Conservation (phyloP, 2,797 vertebrate genomes). For the Schizopygopsis pylzovi region DNA sequence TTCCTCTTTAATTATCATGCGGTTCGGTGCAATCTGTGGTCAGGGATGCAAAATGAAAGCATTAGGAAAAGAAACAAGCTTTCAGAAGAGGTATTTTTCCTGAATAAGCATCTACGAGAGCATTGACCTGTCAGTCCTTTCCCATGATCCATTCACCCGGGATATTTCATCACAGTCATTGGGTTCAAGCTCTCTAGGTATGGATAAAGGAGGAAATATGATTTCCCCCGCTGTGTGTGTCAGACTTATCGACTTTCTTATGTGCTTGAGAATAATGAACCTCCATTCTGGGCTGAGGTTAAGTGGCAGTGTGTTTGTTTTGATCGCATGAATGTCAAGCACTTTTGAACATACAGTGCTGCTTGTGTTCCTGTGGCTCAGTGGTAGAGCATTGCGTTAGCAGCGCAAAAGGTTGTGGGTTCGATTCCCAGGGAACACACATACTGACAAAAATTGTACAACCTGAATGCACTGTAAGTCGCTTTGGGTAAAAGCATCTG, state of each 20-base stretch:
- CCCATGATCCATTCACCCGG: not conserved
- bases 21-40: not conserved
- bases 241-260: constrained; percentile 46
- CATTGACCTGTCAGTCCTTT: constrained; percentile 13
- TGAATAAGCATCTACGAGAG: not conserved
- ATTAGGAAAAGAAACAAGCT: constrained; percentile 3
- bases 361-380: no score
- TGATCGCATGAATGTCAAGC: constrained; percentile 38
- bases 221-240: constrained; percentile 12
- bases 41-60: not conserved
- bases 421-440: no score
- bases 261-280: constrained; percentile 42
- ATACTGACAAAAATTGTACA: no score
- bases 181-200: not conserved
- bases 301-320: constrained; percentile 47
- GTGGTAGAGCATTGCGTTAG: no score
- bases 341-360: constrained; percentile 6
- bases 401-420: no score
- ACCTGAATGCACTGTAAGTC: no score
- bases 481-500: no score
- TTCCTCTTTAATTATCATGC: constrained; percentile 21
- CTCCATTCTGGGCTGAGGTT: constrained; percentile 34
- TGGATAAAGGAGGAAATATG: constrained; percentile 39
- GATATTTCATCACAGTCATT: constrained; percentile 2
- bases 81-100: not conserved